phyloP scores from a whole-genome alignment of 2,113 vertebrate genomes.

The Eulacestoma nigropectus region DNA sequence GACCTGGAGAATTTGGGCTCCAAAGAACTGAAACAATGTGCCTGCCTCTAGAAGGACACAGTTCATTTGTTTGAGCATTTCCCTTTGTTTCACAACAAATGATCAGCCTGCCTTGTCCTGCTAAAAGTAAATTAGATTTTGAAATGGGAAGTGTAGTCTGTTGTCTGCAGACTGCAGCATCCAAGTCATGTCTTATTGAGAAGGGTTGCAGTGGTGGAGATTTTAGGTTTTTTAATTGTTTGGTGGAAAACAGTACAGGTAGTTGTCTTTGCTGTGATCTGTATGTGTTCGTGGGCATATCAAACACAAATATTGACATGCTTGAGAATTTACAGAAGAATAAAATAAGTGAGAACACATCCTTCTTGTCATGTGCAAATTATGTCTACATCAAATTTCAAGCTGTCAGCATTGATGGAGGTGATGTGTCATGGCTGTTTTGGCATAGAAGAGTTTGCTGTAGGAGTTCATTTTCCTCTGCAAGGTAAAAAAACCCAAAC shows the following conservation, averaged over 20 bases:
- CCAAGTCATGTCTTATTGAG: not conserved
- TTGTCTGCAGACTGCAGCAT: not conserved
- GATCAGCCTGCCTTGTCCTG: not conserved
- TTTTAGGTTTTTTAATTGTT: not conserved
- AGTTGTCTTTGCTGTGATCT: not conserved
- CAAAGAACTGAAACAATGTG: not conserved
- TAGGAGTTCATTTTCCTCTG: slow-evolving; percentile 58
- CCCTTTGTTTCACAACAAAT: slow-evolving; percentile 12
- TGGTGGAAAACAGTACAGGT: not conserved
- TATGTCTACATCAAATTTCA: not conserved
- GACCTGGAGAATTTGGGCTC: slow-evolving; percentile 15
- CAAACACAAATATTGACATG: slow-evolving; percentile 10
- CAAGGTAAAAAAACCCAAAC: slow-evolving; percentile 54
- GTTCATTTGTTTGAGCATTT: slow-evolving; percentile 4
- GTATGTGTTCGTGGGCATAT: not conserved
- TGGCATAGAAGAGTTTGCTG: slow-evolving; percentile 28
- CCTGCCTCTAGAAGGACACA: slow-evolving; percentile 6
- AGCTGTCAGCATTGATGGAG: slow-evolving; percentile 31
- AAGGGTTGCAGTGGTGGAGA: not conserved
- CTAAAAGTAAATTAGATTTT: slow-evolving; percentile 29
- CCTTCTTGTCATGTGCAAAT: slow-evolving; percentile 1
- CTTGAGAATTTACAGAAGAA: not conserved
- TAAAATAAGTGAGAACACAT: not conserved
- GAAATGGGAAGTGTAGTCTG: not conserved
- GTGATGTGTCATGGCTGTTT: slow-evolving; percentile 36